phyloP scores from a whole-genome alignment of 92 coral and sea anemone species.

The Parazoanthus atlanticus region DNA sequence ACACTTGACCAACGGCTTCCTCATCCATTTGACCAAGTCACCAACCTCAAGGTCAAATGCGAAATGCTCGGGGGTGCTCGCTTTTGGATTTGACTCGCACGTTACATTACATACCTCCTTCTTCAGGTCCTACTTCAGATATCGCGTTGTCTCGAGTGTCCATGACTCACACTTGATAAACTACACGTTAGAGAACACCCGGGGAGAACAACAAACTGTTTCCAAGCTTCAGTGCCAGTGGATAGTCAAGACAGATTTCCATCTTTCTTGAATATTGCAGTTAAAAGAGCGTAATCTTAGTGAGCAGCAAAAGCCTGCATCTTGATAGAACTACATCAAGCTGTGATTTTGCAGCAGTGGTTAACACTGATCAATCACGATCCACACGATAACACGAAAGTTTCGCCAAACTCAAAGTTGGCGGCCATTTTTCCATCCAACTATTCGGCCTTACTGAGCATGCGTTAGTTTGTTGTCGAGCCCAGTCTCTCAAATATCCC shows the following conservation, averaged over 20 bases:
- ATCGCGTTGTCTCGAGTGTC: conserved; percentile 21
- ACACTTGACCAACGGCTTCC: too few species aligned
- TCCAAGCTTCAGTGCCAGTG: conserved; percentile 25
- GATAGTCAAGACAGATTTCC: neutral
- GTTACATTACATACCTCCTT: conserved; percentile 5
- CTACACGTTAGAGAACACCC: neutral
- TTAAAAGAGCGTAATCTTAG: neutral
- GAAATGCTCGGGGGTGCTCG: neutral
- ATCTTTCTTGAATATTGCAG: neutral
- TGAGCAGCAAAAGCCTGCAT: neutral
- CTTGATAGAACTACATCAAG: neutral
- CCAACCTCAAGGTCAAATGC: too few species aligned
- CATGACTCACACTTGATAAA: neutral
- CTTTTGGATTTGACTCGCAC: neutral
- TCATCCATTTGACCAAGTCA: too few species aligned
- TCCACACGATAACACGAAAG: neutral
- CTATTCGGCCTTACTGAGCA: conserved; percentile 52
- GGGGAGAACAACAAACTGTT: conserved; percentile 18
- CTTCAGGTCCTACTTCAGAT: conserved; percentile 17
- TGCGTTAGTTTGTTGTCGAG: conserved; percentile 45
- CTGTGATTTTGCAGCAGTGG: neutral
- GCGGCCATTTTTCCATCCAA: conserved; percentile 72
- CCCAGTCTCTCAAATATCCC: neutral
- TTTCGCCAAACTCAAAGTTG: conserved; percentile 38
- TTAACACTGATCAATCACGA: neutral